Evolutionary conservation across 2,797 vertebrate species (phyloP).

Genomic region (Mycteria americana): DNA sequence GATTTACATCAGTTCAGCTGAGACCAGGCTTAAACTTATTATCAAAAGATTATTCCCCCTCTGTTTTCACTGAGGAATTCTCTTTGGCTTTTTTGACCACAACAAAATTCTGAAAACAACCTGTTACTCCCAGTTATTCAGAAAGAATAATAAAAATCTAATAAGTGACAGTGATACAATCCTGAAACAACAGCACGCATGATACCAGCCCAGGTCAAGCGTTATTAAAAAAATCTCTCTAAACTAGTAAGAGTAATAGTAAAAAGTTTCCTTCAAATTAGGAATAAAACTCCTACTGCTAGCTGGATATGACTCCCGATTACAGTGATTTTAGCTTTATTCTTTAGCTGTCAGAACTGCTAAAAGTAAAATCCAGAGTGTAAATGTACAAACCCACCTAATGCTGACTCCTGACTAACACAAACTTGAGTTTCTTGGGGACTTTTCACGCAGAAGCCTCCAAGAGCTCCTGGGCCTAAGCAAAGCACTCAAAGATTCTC

Average conservation of each 20-base stretch:
- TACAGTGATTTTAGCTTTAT: background rate
- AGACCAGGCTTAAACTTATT: background rate
- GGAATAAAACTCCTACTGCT: background rate
- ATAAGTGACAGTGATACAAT: background rate
- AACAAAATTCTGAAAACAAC: background rate
- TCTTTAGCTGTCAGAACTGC: background rate
- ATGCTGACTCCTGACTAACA: background rate
- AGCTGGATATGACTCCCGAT: no score
- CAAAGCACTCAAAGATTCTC: background rate
- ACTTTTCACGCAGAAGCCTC: background rate
- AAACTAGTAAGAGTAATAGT: background rate
- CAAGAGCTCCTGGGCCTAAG: background rate
- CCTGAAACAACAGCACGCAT: rapidly evolving
- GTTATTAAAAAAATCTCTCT: background rate
- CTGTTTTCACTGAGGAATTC: background rate
- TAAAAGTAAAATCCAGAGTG: background rate
- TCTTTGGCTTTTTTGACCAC: background rate
- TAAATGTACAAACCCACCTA: background rate
- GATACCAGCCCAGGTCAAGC: background rate
- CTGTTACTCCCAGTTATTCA: background rate
- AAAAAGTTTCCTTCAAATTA: background rate
- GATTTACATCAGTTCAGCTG: background rate
- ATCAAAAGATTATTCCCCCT: background rate
- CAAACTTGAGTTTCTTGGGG: background rate
- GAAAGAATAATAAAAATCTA: background rate